Evolutionary conservation across 53 echinoderm and acorn worm genomes (phyloP).

Genomic region (Astropecten irregularis): DNA sequence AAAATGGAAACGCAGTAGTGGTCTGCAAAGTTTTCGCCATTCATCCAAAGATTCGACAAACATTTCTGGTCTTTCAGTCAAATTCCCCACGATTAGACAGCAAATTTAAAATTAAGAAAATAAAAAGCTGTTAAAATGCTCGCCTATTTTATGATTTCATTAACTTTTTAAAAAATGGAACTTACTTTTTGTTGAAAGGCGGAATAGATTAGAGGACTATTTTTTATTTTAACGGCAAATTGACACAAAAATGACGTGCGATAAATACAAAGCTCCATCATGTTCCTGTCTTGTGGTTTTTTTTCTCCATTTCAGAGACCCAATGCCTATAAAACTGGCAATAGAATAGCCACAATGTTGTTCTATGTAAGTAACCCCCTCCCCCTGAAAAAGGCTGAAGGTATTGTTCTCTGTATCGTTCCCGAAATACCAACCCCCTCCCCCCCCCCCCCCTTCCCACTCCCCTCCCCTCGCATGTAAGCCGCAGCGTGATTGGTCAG

Average conservation of each 20-base stretch:
- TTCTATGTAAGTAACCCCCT: constrained; percentile 99
- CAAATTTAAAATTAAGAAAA: too few species aligned
- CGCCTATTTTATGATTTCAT: too few species aligned
- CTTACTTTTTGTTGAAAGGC: too few species aligned
- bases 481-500: constrained; percentile 43
- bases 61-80: too few species aligned
- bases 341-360: constrained; percentile 97
- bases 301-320: constrained; percentile 72
- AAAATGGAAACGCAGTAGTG: too few species aligned
- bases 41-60: constrained; percentile 16
- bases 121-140: too few species aligned
- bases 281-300: constrained; percentile 38
- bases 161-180: too few species aligned
- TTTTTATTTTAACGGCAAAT: too few species aligned
- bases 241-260: too few species aligned
- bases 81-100: too few species aligned
- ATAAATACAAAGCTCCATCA: too few species aligned
- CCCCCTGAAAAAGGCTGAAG: background rate
- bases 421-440: background rate
- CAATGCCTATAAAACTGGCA: constrained; percentile 75
- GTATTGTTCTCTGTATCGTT: background rate
- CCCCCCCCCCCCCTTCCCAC: background rate
- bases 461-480: background rate
- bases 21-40: constrained; percentile 35
- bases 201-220: too few species aligned